Evolutionary conservation across 2,888 invertebrate genomes (phyloP).

Genomic region (Drosophila lacicola): DNA sequence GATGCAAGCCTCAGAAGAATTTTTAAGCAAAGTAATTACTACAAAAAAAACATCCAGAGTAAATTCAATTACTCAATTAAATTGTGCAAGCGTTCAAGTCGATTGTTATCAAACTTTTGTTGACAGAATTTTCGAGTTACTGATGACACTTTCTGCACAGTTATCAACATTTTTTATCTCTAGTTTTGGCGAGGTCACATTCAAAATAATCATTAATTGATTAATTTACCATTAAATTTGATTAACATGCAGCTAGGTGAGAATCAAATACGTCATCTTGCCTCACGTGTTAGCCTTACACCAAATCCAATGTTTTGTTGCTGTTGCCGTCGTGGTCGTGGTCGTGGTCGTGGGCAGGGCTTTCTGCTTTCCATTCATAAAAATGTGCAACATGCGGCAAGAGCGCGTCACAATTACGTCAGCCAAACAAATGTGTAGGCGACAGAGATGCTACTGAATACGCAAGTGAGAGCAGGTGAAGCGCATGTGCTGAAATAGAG

Average conservation of each 20-base stretch:
- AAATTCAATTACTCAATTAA: background rate
- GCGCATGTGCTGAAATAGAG: constrained; percentile 39
- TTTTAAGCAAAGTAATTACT: background rate
- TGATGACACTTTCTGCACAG: constrained; percentile 15
- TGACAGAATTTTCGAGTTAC: background rate
- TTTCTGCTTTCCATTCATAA: constrained; percentile 73
- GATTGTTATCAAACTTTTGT: constrained; percentile 1
- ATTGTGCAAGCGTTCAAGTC: background rate
- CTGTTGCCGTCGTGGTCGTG: constrained; percentile 23
- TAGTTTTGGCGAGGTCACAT: constrained; percentile 19
- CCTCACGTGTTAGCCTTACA: constrained; percentile 9
- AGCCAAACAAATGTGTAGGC: constrained; percentile 50
- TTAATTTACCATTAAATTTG: constrained; percentile 19
- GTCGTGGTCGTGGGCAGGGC: constrained; percentile 5
- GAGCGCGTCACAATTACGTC: constrained; percentile 62
- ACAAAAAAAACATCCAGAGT: background rate
- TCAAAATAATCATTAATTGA: constrained; percentile 5
- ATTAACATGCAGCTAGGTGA: background rate
- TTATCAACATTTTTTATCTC: background rate
- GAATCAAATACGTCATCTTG: background rate
- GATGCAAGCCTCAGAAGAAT: background rate
- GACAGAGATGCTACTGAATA: constrained; percentile 3
- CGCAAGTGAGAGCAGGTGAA: constrained; percentile 20
- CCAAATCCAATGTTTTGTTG: background rate
- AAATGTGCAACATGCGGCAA: constrained; percentile 71